Evolutionary conservation across 2,888 invertebrate genomes (phyloP).

Genomic region (Adelognathus sp.): DNA sequence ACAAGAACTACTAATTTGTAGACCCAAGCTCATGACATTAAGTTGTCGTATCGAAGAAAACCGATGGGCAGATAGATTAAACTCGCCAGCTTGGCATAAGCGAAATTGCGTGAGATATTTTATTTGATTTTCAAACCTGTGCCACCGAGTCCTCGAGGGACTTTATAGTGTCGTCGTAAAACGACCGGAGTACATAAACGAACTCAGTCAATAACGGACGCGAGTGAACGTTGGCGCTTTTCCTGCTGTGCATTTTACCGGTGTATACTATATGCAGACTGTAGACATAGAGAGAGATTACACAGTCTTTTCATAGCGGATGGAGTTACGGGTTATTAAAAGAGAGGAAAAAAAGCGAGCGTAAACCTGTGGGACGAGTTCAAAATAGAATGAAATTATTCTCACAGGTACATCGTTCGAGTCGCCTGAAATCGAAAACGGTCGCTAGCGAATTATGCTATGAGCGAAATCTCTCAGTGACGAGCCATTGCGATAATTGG

Average conservation of each 20-base stretch:
- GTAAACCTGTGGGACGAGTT: not conserved
- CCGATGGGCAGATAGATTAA: not conserved
- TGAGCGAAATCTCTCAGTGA: no score
- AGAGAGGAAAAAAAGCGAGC: conserved; percentile 62
- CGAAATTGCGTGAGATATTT: conserved; percentile 60
- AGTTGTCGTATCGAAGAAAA: not conserved
- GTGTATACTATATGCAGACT: not conserved
- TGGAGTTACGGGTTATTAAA: conserved; percentile 76
- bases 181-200: conserved; percentile 78
- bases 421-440: no score
- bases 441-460: no score
- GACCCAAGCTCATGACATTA: no score
- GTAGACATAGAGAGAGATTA: conserved; percentile 62
- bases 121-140: conserved; percentile 73
- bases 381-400: not conserved
- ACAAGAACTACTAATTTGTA: no score
- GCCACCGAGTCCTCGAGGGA: conserved; percentile 56
- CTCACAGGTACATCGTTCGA: no score
- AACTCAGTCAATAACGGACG: conserved; percentile 77
- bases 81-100: conserved; percentile 7
- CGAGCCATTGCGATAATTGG: no score
- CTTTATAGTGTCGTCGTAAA: conserved; percentile 78
- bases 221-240: conserved; percentile 36
- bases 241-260: conserved; percentile 26
- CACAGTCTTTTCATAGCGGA: conserved; percentile 73